Evolutionary conservation across 2,113 vertebrate species (phyloP).

Genomic region (Canis aureus): DNA sequence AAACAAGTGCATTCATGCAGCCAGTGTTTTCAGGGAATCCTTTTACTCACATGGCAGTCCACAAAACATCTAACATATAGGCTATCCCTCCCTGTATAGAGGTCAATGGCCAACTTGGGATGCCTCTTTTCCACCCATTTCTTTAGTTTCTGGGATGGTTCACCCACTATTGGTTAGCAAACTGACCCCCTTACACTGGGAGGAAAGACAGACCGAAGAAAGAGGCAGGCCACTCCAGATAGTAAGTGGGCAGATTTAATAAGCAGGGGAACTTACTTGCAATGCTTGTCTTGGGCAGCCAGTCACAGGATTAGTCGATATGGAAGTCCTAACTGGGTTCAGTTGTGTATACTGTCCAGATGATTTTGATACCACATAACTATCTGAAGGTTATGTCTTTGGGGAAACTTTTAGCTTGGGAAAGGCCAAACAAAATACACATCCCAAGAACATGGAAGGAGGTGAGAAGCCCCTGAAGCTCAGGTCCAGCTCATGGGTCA

Average conservation of each 20-base stretch:
- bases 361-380: neutral
- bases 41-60: neutral
- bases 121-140: neutral
- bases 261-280: neutral
- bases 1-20: neutral
- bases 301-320: neutral
- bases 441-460: neutral
- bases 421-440: neutral
- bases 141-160: neutral
- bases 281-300: neutral
- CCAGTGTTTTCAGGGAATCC: neutral
- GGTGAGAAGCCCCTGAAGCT: neutral
- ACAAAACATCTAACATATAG: neutral
- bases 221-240: neutral
- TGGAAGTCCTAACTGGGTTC: neutral
- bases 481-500: neutral
- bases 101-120: neutral
- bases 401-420: neutral
- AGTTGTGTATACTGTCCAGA: neutral
- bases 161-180: neutral
- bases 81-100: neutral
- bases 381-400: neutral
- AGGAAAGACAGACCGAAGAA: neutral
- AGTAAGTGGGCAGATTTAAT: neutral
- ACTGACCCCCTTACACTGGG: neutral